These are phyloP conservation scores for Dromas ardeola DNA, from an alignment of 2,113 vertebrate species.

Conservation along the genomic window DNA sequence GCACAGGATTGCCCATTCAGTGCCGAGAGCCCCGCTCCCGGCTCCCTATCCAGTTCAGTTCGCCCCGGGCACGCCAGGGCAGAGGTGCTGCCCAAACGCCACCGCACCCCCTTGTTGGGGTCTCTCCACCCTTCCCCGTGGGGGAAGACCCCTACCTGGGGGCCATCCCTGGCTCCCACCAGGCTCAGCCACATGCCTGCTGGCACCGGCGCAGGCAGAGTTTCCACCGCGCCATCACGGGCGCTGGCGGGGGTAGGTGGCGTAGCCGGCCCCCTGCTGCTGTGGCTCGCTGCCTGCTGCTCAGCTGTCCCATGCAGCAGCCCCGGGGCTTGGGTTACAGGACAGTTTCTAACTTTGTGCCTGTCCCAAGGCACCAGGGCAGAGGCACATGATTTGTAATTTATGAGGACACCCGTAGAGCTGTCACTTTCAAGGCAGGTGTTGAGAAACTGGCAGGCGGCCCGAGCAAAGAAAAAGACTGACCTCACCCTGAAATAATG, in stretches of 20 bases:
- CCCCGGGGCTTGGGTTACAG: slow-evolving; percentile 86
- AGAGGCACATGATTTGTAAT: slow-evolving; percentile 93
- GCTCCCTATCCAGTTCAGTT: neutral
- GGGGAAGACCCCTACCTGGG: neutral
- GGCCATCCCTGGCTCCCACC: neutral
- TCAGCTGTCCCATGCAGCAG: slow-evolving; percentile 85
- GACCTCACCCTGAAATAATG: slow-evolving; percentile 93
- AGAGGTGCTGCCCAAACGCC: neutral
- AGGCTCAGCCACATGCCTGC: neutral
- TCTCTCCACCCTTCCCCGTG: neutral
- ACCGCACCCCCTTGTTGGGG: neutral
- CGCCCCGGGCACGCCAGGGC: accelerated
- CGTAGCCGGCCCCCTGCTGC: slow-evolving; percentile 53
- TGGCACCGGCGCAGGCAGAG: neutral
- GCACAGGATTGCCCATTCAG: neutral
- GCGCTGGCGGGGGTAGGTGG: neutral
- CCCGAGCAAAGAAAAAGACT: slow-evolving; percentile 87
- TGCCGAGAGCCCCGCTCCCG: accelerated
- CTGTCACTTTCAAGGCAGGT: slow-evolving; percentile 98
- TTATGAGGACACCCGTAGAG: slow-evolving; percentile 95
- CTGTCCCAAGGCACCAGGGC: slow-evolving; percentile 80
- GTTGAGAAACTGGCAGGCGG: slow-evolving; percentile 85
- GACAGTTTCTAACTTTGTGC: slow-evolving; percentile 92
- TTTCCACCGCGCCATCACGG: slow-evolving; percentile 10
- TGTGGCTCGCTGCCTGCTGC: slow-evolving; percentile 74